These are phyloP conservation scores for Eulithis testata DNA, from an alignment of 2,888 invertebrate genomes.

Conservation along the genomic window DNA sequence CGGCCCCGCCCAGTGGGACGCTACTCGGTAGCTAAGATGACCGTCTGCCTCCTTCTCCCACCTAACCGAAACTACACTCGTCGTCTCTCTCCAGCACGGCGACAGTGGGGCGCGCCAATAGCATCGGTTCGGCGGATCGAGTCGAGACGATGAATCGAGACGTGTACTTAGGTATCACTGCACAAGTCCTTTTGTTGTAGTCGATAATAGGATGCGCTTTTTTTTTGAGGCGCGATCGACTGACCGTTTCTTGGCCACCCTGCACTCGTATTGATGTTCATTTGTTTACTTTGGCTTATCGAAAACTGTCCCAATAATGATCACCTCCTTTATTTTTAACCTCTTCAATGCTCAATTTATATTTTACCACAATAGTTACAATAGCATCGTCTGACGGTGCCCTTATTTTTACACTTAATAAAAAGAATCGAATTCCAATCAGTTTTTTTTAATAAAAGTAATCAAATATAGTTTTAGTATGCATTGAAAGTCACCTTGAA, in stretches of 20 bases:
- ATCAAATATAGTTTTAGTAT: background rate
- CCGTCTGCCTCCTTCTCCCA: conserved; percentile 78
- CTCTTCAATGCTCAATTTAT: too few relatives aligned
- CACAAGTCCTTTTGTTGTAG: conserved; percentile 84
- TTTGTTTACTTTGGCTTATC: conserved; percentile 60
- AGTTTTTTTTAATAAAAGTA: background rate
- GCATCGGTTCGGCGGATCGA: conserved; percentile 83
- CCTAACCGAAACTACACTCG: conserved; percentile 52
- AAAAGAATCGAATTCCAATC: too few relatives aligned
- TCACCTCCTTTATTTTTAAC: too few relatives aligned
- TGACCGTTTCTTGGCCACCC: conserved; percentile 61
- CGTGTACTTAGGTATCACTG: conserved; percentile 85
- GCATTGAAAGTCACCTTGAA: conserved; percentile 59
- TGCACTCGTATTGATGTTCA: conserved; percentile 24
- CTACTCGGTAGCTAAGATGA: conserved; percentile 82
- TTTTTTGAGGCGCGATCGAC: conserved; percentile 78
- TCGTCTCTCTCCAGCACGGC: conserved; percentile 73
- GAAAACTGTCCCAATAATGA: too few relatives aligned
- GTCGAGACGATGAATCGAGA: conserved; percentile 85
- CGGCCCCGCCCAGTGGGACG: conserved; percentile 87
- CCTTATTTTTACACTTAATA: too few relatives aligned
- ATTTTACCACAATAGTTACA: too few relatives aligned
- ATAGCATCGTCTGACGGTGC: too few relatives aligned
- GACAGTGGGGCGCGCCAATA: conserved; percentile 84
- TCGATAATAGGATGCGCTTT: conserved; percentile 84